Conservation (phyloP, 2,888 invertebrate genomes). For the Coelinius sp. region DNA sequence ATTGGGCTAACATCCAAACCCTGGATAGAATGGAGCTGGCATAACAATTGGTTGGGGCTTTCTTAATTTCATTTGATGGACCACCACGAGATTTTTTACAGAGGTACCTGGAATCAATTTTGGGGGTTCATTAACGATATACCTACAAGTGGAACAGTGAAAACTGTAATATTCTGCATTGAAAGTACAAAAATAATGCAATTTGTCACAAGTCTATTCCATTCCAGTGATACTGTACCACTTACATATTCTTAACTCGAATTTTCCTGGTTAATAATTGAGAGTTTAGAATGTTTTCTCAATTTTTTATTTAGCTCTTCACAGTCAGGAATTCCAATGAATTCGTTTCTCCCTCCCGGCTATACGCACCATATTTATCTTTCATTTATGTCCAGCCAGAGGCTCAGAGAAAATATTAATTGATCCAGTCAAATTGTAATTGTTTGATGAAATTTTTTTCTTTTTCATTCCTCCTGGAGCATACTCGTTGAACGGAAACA, state of each 20-base stretch:
- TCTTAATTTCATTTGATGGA: slow-evolving; percentile 59
- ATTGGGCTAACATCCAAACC: slow-evolving; percentile 63
- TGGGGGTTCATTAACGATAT: not conserved
- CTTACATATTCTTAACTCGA: no score
- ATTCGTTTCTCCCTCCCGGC: not conserved
- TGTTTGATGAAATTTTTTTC: slow-evolving; percentile 4
- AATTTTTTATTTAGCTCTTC: not conserved
- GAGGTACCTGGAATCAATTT: not conserved
- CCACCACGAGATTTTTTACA: not conserved
- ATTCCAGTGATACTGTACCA: no score
- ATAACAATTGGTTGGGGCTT: slow-evolving; percentile 58
- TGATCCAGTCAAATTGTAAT: slow-evolving; percentile 6
- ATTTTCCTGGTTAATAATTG: no score
- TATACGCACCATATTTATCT: not conserved
- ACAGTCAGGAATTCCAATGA: not conserved
- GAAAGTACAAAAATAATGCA: no score
- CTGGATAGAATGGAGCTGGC: slow-evolving; percentile 48
- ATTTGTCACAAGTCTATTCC: no score
- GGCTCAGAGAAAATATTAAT: not conserved
- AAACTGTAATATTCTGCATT: no score
- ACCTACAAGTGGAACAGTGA: no score
- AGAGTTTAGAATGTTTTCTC: not conserved
- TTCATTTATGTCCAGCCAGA: not conserved
- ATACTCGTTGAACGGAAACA: not conserved
- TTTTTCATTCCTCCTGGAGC: not conserved